A percentile compares a stretch with the other conserved stretches of the same genome.
Evolutionary conservation across 2,888 invertebrate species (phyloP).

Genomic region (Pyrochroa serraticornis): DNA sequence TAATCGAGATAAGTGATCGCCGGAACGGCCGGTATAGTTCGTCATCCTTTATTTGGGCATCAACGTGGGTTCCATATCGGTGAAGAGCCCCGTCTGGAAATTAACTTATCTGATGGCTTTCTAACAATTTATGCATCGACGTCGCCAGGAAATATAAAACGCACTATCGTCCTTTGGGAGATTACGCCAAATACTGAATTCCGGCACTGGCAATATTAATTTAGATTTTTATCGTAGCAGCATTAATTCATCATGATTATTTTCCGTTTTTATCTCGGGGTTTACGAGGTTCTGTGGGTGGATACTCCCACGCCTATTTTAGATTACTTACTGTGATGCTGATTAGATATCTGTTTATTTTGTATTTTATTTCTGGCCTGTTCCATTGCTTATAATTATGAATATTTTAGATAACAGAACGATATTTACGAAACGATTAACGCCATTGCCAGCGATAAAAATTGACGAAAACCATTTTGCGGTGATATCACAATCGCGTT

Average conservation of each 20-base stretch:
- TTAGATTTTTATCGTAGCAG: constrained; percentile 44
- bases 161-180: constrained; percentile 27
- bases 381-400: constrained; percentile 26
- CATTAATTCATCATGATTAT: constrained; percentile 49
- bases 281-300: constrained; percentile 50
- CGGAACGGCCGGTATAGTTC: constrained; percentile 35
- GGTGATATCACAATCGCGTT: constrained; percentile 14
- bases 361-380: constrained; percentile 27
- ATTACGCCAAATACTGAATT: constrained; percentile 25
- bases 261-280: constrained; percentile 44
- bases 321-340: constrained; percentile 54
- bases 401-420: constrained; percentile 24
- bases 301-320: constrained; percentile 51
- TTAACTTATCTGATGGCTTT: constrained; percentile 49
- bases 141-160: constrained; percentile 25
- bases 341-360: constrained; percentile 50
- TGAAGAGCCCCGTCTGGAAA: constrained; percentile 40
- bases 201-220: constrained; percentile 40
- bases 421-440: constrained; percentile 23
- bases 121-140: constrained; percentile 47
- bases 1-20: constrained; percentile 41
- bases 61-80: constrained; percentile 30
- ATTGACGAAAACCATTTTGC: constrained; percentile 14
- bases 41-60: constrained; percentile 43
- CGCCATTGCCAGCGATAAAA: constrained; percentile 13